Evolutionary conservation across 1,140 invertebrate genomes (phyloP).

Genomic region (Lepidurus apus): DNA sequence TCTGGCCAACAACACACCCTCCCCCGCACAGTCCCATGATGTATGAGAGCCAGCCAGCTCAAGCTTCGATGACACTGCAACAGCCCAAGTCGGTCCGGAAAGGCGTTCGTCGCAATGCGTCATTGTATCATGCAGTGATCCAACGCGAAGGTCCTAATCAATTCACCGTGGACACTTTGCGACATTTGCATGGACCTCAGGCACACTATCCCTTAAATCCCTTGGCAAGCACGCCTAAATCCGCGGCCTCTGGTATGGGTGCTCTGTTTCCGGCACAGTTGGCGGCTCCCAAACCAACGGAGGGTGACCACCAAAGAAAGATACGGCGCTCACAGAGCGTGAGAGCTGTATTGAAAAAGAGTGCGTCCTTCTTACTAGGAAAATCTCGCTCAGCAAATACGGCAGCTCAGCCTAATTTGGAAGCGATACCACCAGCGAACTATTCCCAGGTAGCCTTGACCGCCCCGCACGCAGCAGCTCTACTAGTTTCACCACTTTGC

Average conservation of each 20-base stretch:
- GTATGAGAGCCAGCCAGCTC: background rate
- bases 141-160: constrained; percentile 12
- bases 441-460: background rate
- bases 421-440: background rate
- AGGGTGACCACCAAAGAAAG: background rate
- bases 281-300: constrained; percentile 8
- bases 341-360: constrained; percentile 2
- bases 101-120: constrained; percentile 8
- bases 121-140: constrained; percentile 5
- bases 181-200: background rate
- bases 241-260: background rate
- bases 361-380: constrained; percentile 10
- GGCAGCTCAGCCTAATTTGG: background rate
- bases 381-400: background rate
- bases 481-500: background rate
- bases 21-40: background rate
- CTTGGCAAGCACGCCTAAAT: background rate
- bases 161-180: constrained; percentile 3
- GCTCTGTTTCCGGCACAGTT: background rate
- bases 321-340: background rate
- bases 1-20: background rate
- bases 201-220: background rate
- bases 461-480: background rate
- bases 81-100: background rate
- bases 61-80: background rate